A percentile compares a stretch with the other conserved stretches of the same genome.
Evolutionary conservation across 2,888 invertebrate genomes (phyloP).

Genomic region (Lochmaea crataegi): DNA sequence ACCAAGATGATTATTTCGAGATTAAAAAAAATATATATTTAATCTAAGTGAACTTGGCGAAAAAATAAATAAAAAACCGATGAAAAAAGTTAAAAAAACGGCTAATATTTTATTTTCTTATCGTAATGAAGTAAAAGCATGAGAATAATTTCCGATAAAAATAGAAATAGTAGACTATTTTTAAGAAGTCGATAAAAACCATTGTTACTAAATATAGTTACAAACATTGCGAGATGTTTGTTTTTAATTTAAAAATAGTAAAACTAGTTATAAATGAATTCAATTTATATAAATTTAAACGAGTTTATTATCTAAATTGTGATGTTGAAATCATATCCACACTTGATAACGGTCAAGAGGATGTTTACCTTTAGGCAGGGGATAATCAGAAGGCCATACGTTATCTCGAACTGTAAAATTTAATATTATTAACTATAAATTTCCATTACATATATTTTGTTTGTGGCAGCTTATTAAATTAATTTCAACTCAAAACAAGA

Average conservation of each 20-base stretch:
- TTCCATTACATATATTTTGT: constrained; percentile 4
- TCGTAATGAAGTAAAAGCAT: constrained; percentile 36
- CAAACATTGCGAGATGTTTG: constrained; percentile 54
- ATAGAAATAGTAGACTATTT: constrained; percentile 57
- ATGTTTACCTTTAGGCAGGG: constrained; percentile 32
- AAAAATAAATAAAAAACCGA: no score
- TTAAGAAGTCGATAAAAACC: constrained; percentile 59
- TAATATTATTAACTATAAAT: constrained; percentile 14
- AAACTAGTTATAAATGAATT: constrained; percentile 44
- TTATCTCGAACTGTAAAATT: constrained; percentile 18
- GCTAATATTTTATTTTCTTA: constrained; percentile 25
- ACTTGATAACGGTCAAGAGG: constrained; percentile 28
- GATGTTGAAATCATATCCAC: constrained; percentile 23
- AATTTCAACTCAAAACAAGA: not conserved
- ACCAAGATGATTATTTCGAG: no score
- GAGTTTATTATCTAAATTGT: constrained; percentile 34
- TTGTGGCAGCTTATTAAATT: not conserved
- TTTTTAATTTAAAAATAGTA: constrained; percentile 53
- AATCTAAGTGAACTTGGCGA: no score
- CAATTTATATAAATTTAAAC: constrained; percentile 32
- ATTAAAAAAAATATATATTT: no score
- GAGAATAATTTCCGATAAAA: constrained; percentile 46
- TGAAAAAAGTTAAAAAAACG: not conserved
- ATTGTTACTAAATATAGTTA: constrained; percentile 59
- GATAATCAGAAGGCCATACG: constrained; percentile 22